Evolutionary conservation across 2,888 invertebrate species (phyloP), one percentile per base, ranked within the genome.

Genomic region (Cephus rjabovi): DNA sequence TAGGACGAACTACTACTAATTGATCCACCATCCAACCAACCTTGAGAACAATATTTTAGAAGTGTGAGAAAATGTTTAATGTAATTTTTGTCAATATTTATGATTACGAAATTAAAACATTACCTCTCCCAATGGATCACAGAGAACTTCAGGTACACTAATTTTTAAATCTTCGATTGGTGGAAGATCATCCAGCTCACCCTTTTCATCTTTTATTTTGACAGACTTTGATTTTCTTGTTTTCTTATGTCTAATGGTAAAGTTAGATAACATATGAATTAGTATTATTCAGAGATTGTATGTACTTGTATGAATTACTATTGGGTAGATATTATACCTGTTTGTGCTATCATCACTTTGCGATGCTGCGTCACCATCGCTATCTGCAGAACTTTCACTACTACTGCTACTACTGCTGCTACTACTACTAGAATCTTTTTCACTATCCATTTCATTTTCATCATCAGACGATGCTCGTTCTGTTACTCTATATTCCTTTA

Each of bases 141-240:
- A 96, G 82, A 96, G 94, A 80, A 95, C 94, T 86, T 95, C 94
- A 0, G 95, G 95, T n/a, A 97, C 94, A 78, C 95, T 95, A 81
- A 97, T 96, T 84, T 95, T 94, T 35, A 97, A 93, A 87, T 97
- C 96, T 89, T 97, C 95, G 79, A 97, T 96, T 0, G 96, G 96
- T 0, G 97, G 97, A 79, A 97, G 92, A 87, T 97, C 95, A 79
- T 95, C 95, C 9, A 96, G 90, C 87, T 96, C 95, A 31, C 94
- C 94, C 82, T 87, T 87, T 56, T 74, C 76, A 31, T 76, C 40
- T n/a, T 74, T 79, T 3, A 33, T 31, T 70, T 79, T 76, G 1
- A 76, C 34, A 34, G 40, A 11, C 56, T 30, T 68, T 76, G 12
- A 74, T 81, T 56, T 73, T 37, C 70, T 78, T 56, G 74, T 78